These are phyloP conservation scores for Copidosoma floridanum DNA, from an alignment of 1,140 invertebrate species.

Conservation along the genomic window DNA sequence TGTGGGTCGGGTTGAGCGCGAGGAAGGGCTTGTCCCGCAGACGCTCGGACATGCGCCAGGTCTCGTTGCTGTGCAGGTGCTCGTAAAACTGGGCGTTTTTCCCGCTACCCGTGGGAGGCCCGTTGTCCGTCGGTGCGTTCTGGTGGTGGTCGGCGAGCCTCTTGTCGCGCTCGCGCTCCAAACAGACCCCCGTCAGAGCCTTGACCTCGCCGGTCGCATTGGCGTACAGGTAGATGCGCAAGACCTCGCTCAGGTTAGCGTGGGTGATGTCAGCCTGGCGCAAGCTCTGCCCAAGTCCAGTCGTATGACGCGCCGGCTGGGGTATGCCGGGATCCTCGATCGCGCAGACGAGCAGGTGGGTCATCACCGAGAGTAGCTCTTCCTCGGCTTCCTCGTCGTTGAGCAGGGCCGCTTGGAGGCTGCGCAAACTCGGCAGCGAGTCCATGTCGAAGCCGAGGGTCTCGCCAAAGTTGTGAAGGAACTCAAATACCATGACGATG, in stretches of 20 bases:
- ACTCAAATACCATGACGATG: slow-evolving; percentile 91
- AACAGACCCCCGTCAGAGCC: slow-evolving; percentile 72
- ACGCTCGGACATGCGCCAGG: slow-evolving; percentile 73
- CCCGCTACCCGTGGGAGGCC: slow-evolving; percentile 65
- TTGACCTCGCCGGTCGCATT: slow-evolving; percentile 84
- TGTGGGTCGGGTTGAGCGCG: slow-evolving; percentile 80
- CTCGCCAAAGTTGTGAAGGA: slow-evolving; percentile 92
- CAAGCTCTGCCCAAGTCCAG: slow-evolving; percentile 84
- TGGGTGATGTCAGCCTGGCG: slow-evolving; percentile 90
- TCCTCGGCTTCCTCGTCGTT: slow-evolving; percentile 84
- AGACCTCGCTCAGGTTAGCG: slow-evolving; percentile 86
- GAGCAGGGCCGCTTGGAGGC: slow-evolving; percentile 80
- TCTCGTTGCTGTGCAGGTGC: slow-evolving; percentile 70
- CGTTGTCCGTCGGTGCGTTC: slow-evolving; percentile 66
- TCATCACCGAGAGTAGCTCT: slow-evolving; percentile 83
- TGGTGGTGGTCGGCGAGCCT: slow-evolving; percentile 78
- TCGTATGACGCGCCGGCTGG: slow-evolving; percentile 81
- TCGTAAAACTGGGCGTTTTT: slow-evolving; percentile 79
- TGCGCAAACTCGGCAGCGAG: slow-evolving; percentile 80
- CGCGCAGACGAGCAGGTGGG: slow-evolving; percentile 86
- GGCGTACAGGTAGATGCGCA: slow-evolving; percentile 85
- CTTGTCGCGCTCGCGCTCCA: slow-evolving; percentile 75
- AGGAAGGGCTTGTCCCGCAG: slow-evolving; percentile 80
- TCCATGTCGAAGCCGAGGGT: slow-evolving; percentile 91
- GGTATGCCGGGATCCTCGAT: slow-evolving; percentile 94